A percentile compares a stretch with the other conserved stretches of the same genome.
These are phyloP conservation scores for Telenomus remus DNA, from an alignment of 1,140 invertebrate genomes.

Conservation along the genomic window DNA sequence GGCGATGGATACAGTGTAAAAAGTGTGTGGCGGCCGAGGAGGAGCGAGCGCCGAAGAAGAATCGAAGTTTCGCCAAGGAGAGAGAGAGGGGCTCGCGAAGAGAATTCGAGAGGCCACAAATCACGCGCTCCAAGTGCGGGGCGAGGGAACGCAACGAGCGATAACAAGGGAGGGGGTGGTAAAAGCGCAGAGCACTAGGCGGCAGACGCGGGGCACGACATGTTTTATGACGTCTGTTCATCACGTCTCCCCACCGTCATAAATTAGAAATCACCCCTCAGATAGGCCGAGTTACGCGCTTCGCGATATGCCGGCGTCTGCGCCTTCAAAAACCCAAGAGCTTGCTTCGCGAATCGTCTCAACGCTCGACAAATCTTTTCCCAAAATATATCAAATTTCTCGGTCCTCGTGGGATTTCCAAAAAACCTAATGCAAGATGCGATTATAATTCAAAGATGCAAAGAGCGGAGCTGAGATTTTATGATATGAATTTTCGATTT, in stretches of 20 bases:
- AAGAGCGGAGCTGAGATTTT: not conserved
- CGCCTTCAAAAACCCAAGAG: slow-evolving; percentile 19
- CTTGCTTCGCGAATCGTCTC: slow-evolving; percentile 37
- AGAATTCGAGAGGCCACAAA: slow-evolving; percentile 64
- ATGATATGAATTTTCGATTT: not conserved
- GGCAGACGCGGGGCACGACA: slow-evolving; percentile 72
- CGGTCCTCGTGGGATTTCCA: not conserved
- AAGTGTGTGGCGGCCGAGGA: slow-evolving; percentile 17
- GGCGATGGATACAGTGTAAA: slow-evolving; percentile 43
- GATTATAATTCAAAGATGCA: no score
- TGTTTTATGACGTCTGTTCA: slow-evolving; percentile 77
- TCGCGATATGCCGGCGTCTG: slow-evolving; percentile 54
- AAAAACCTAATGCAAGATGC: no score
- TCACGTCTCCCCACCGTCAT: slow-evolving; percentile 75
- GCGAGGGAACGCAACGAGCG: slow-evolving; percentile 47
- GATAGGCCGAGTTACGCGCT: slow-evolving; percentile 63
- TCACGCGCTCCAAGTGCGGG: slow-evolving; percentile 46
- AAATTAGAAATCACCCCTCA: slow-evolving; percentile 76
- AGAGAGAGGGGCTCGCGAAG: slow-evolving; percentile 40
- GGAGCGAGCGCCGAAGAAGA: slow-evolving; percentile 21
- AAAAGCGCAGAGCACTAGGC: slow-evolving; percentile 63
- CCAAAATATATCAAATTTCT: slow-evolving; percentile 11
- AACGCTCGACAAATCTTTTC: slow-evolving; percentile 40
- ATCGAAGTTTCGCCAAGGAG: slow-evolving; percentile 46
- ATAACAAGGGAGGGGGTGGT: slow-evolving; percentile 59